These are phyloP conservation scores for Netelia fuscicornis DNA, from an alignment of 2,888 invertebrate genomes.

Conservation along the genomic window DNA sequence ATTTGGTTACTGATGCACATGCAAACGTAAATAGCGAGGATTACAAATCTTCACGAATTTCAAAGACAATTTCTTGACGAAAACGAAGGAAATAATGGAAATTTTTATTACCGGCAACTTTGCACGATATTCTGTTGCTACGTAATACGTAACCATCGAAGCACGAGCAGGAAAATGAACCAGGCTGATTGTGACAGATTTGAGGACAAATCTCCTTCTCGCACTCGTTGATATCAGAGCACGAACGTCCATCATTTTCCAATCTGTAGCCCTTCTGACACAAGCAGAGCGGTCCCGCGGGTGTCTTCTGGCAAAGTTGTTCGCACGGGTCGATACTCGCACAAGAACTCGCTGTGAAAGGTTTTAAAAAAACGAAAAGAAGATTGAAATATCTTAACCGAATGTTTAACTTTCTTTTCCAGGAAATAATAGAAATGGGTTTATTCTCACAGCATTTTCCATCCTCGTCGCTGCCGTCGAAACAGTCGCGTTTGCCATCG, in stretches of 20 bases:
- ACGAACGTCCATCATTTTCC: slow-evolving; percentile 86
- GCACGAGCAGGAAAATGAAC: slow-evolving; percentile 88
- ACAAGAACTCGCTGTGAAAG: slow-evolving; percentile 84
- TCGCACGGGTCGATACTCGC: slow-evolving; percentile 85
- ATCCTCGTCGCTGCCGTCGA: slow-evolving; percentile 90
- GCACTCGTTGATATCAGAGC: slow-evolving; percentile 92
- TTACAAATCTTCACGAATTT: neutral
- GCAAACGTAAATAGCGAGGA: neutral
- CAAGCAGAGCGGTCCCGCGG: slow-evolving; percentile 88
- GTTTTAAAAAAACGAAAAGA: neutral
- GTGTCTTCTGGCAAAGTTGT: slow-evolving; percentile 88
- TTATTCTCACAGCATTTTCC: slow-evolving; percentile 86
- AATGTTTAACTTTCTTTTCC: slow-evolving; percentile 9
- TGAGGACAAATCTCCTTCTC: slow-evolving; percentile 88
- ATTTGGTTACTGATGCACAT: too few species aligned
- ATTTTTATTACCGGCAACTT: slow-evolving; percentile 86
- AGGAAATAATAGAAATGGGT: neutral
- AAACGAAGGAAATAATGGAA: neutral
- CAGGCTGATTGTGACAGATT: slow-evolving; percentile 86
- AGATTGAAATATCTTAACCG: too few species aligned
- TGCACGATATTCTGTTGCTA: slow-evolving; percentile 89
- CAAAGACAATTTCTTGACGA: neutral
- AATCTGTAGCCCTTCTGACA: slow-evolving; percentile 88
- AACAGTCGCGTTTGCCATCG: slow-evolving; percentile 88
- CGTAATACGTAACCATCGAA: slow-evolving; percentile 87